phyloP scores from a whole-genome alignment of 1,140 invertebrate species.

The Apis cerana region DNA sequence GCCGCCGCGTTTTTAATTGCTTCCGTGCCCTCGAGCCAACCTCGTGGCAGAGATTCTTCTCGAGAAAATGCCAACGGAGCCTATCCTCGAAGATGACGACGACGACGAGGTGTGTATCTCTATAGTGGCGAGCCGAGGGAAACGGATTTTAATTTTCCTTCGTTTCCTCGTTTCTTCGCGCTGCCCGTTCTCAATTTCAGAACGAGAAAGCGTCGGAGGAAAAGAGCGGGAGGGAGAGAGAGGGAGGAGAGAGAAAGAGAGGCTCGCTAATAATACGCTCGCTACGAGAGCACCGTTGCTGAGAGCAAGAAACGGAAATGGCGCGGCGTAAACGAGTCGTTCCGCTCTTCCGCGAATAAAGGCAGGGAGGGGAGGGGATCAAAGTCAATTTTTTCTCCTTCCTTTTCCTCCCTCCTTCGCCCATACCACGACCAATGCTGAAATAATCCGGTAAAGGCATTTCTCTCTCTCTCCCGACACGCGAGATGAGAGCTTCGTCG shows the following conservation, averaged over 20 bases:
- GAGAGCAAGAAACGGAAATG: constrained; percentile 53
- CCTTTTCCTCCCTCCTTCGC: background rate
- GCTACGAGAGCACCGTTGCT: constrained; percentile 20
- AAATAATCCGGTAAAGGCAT: constrained; percentile 27
- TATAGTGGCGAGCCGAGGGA: background rate
- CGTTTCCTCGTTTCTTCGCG: background rate
- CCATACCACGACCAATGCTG: background rate
- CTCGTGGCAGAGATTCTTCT: background rate
- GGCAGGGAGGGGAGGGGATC: constrained; percentile 11
- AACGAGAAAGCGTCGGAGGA: background rate
- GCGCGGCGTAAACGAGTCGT: constrained; percentile 55
- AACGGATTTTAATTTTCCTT: constrained; percentile 39
- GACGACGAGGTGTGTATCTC: no score
- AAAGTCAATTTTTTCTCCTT: constrained; percentile 32
- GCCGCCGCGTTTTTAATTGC: background rate
- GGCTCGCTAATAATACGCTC: constrained; percentile 25
- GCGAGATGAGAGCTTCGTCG: background rate
- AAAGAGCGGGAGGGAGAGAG: no score
- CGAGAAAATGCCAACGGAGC: background rate
- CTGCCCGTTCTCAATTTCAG: background rate
- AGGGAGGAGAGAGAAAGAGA: no score
- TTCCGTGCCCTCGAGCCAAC: background rate
- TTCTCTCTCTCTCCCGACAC: background rate
- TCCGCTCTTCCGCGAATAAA: constrained; percentile 46
- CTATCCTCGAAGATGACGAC: no score